These are phyloP conservation scores for Euglossa dilemma DNA, from an alignment of 1,140 invertebrate genomes.

Conservation along the genomic window DNA sequence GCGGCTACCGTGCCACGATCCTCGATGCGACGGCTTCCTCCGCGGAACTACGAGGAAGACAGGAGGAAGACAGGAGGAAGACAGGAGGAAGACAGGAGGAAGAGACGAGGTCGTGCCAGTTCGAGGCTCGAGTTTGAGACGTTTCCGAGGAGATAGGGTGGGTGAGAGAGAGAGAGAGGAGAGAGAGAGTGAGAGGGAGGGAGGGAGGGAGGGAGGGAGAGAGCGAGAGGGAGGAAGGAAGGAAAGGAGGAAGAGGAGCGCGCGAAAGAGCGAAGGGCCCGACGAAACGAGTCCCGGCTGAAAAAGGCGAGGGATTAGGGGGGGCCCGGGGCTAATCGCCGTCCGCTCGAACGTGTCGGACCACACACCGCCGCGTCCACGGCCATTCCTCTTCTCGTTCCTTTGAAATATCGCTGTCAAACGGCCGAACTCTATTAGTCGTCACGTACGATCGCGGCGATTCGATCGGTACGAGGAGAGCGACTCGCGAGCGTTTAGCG, in stretches of 20 bases:
- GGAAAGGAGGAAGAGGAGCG: constrained; percentile 24
- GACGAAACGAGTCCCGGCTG: constrained; percentile 59
- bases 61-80: neutral
- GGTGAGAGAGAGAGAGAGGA: neutral
- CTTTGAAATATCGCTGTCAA: constrained; percentile 70
- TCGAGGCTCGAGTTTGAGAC: constrained; percentile 3
- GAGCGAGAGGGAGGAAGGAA: constrained; percentile 37
- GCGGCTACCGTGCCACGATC: too few relatives aligned
- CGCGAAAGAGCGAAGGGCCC: constrained; percentile 23
- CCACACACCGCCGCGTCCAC: constrained; percentile 70
- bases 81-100: too few relatives aligned
- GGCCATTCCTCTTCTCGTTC: constrained; percentile 53
- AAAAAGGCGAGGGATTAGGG: constrained; percentile 48
- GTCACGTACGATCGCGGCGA: constrained; percentile 25
- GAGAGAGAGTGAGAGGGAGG: neutral
- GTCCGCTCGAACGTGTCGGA: constrained; percentile 73
- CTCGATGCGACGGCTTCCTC: too few relatives aligned
- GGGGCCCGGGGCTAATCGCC: constrained; percentile 74
- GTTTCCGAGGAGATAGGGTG: neutral
- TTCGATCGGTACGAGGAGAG: constrained; percentile 39
- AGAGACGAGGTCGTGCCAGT: too few relatives aligned
- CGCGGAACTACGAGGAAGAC: too few relatives aligned
- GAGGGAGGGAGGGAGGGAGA: neutral
- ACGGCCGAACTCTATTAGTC: constrained; percentile 65
- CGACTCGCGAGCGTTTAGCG: neutral